phyloP scores from a whole-genome alignment of 2,113 vertebrate species.

The Mesoclemmys tuberculata region DNA sequence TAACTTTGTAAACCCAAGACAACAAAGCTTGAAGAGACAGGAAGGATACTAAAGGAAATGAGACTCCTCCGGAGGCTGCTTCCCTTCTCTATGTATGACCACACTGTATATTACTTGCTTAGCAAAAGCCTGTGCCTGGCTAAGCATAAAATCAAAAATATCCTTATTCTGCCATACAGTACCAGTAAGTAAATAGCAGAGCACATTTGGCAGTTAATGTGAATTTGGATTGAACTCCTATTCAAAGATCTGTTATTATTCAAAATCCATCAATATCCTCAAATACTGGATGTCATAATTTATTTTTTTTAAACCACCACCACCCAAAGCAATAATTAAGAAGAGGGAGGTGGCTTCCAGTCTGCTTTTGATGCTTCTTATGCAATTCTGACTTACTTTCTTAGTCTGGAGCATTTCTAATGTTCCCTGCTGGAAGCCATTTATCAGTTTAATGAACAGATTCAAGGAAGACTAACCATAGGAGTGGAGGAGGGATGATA shows the following conservation, averaged over 20 bases:
- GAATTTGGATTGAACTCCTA: not conserved
- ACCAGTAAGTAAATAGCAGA: not conserved
- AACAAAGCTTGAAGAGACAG: not conserved
- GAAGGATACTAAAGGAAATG: not conserved
- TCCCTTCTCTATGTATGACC: not conserved
- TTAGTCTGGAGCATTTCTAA: slow-evolving; percentile 30
- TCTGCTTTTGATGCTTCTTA: not conserved
- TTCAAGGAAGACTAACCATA: slow-evolving; percentile 28
- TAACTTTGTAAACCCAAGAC: not conserved
- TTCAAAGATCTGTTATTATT: not conserved
- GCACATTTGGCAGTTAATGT: not conserved
- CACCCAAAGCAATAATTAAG: not conserved
- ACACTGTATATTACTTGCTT: not conserved
- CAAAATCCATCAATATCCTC: not conserved
- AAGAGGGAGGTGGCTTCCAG: not conserved
- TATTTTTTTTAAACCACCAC: not conserved
- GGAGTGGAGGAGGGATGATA: slow-evolving; percentile 18
- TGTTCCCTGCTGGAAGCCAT: slow-evolving; percentile 43
- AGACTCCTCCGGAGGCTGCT: not conserved
- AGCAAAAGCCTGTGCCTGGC: not conserved
- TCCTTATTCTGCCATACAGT: not conserved
- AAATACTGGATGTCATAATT: not conserved
- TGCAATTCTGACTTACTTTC: not conserved
- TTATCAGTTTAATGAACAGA: slow-evolving; percentile 53
- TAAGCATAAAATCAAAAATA: not conserved